A percentile compares a stretch with the other conserved stretches of the same genome.
Evolutionary conservation across 2,113 vertebrate species (phyloP).

Genomic region (Peromyscus leucopus): DNA sequence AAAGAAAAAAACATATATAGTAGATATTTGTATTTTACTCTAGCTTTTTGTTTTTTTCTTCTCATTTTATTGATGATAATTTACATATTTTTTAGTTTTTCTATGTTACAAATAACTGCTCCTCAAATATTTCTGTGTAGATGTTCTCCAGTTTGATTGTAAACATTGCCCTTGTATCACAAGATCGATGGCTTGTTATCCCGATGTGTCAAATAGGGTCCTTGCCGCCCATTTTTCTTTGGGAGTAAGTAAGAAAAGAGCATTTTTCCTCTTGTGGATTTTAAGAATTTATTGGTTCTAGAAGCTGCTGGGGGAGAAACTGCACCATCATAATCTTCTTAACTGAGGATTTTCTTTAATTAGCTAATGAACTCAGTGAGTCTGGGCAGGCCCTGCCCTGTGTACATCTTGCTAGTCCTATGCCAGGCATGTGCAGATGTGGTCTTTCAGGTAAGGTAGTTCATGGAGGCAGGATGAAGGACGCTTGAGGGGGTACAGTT

Average conservation of each 20-base stretch:
- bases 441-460: not conserved
- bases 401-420: not conserved
- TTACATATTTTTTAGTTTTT: not conserved
- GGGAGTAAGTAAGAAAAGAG: conserved; percentile 4
- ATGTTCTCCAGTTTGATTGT: not conserved
- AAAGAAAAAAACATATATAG: not conserved
- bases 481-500: not conserved
- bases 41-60: not conserved
- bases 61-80: not conserved
- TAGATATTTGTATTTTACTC: not conserved
- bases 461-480: not conserved
- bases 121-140: not conserved
- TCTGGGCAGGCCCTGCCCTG: not conserved
- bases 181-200: not conserved
- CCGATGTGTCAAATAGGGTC: not conserved
- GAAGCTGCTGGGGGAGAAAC: not conserved
- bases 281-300: not conserved
- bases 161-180: not conserved
- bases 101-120: not conserved
- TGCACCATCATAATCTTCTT: not conserved
- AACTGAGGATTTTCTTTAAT: not conserved
- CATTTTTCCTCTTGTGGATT: not conserved
- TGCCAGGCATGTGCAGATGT: not conserved
- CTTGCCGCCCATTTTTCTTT: not conserved
- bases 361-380: not conserved